These are phyloP conservation scores for Diglossa cyanea DNA, from an alignment of 2,797 vertebrate genomes.

Conservation along the genomic window DNA sequence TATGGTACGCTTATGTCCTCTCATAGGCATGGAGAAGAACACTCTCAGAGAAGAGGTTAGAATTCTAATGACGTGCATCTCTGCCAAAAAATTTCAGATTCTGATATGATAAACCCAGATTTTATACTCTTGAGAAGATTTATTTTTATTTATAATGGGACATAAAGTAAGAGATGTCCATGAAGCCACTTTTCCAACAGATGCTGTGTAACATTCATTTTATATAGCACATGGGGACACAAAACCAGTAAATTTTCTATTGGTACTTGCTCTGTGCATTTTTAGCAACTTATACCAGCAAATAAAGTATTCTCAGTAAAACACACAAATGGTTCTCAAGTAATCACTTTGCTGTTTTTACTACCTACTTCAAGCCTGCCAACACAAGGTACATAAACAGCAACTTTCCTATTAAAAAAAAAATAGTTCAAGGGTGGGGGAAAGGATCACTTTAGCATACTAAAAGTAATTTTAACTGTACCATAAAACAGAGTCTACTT, in stretches of 20 bases:
- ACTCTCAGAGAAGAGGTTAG: conserved; percentile 67
- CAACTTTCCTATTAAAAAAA: conserved; percentile 69
- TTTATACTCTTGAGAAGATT: conserved; percentile 86
- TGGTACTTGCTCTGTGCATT: conserved; percentile 85
- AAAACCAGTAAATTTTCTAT: conserved; percentile 81
- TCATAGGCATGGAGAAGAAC: conserved; percentile 70
- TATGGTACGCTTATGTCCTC: conserved; percentile 74
- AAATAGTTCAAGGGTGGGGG: conserved; percentile 45
- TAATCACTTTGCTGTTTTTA: conserved; percentile 83
- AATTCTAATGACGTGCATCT: conserved; percentile 76
- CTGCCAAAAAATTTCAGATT: conserved; percentile 79
- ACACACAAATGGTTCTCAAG: conserved; percentile 80
- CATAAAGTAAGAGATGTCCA: conserved; percentile 80
- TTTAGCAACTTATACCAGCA: conserved; percentile 86
- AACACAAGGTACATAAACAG: conserved; percentile 75
- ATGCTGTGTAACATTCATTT: conserved; percentile 82
- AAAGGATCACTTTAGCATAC: conserved; percentile 66
- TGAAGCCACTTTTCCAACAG: conserved; percentile 83
- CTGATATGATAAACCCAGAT: conserved; percentile 78
- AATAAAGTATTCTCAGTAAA: conserved; percentile 85
- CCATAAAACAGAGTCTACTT: conserved; percentile 75
- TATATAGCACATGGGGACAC: conserved; percentile 81
- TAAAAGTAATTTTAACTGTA: conserved; percentile 76
- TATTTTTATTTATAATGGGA: conserved; percentile 86
- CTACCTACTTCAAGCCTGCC: conserved; percentile 79